Percentiles rank a stretch among this genome's conserved stretches.
Conservation (phyloP, 2,888 invertebrate species). For the Amiota minor region DNA sequence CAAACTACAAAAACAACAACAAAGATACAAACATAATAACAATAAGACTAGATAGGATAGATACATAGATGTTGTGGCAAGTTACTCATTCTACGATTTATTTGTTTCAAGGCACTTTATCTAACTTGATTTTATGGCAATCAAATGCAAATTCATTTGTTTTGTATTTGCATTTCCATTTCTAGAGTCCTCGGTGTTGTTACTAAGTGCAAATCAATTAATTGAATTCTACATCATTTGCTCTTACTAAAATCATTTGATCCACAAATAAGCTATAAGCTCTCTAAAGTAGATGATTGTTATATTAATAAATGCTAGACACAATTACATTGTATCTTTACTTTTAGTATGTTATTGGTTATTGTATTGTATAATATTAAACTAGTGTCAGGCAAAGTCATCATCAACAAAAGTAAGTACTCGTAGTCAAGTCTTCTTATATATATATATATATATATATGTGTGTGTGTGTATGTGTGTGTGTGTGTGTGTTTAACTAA, state of each 20-base stretch:
- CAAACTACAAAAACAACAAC: slow-evolving; percentile 34
- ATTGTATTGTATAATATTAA: too few species aligned
- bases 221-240: slow-evolving; percentile 38
- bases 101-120: background rate
- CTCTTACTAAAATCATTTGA: background rate
- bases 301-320: background rate
- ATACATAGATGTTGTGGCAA: too few species aligned
- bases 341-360: too few species aligned
- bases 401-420: too few species aligned
- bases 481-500: background rate
- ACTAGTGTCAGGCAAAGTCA: too few species aligned
- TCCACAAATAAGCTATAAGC: too few species aligned
- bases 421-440: too few species aligned
- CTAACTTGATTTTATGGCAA: background rate
- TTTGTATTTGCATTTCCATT: slow-evolving; percentile 44
- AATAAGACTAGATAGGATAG: slow-evolving; percentile 43
- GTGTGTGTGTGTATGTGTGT: background rate
- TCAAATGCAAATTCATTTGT: slow-evolving; percentile 37
- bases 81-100: background rate
- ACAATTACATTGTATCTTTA: background rate
- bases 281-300: too few species aligned
- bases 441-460: background rate
- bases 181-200: slow-evolving; percentile 39
- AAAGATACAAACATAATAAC: slow-evolving; percentile 39
- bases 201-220: slow-evolving; percentile 47